Percentiles rank a stretch among this genome's conserved stretches.
These are phyloP conservation scores for Gasteruption jaculator DNA, from an alignment of 2,888 invertebrate species.

Conservation along the genomic window DNA sequence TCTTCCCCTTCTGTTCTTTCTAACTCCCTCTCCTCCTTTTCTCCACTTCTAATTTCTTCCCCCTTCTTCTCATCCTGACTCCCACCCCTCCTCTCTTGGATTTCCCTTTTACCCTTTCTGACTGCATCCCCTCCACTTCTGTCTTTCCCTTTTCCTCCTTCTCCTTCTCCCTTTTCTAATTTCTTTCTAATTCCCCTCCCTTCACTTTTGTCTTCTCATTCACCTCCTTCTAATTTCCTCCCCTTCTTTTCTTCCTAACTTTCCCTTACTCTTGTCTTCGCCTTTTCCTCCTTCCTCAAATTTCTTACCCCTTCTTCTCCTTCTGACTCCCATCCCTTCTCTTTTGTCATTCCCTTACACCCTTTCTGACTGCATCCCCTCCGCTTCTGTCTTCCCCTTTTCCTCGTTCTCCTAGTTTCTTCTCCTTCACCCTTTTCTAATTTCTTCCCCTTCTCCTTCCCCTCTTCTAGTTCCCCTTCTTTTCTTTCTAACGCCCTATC, in stretches of 20 bases:
- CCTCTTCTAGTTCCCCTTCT: background rate
- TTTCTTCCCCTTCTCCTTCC: slow-evolving; percentile 1
- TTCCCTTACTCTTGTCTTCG: slow-evolving; percentile 10
- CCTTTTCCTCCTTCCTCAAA: no score
- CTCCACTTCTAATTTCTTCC: no score
- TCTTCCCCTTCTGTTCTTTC: slow-evolving; percentile 10
- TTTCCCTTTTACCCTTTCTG: slow-evolving; percentile 8
- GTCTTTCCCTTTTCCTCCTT: slow-evolving; percentile 2
- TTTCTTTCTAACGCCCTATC: slow-evolving; percentile 9
- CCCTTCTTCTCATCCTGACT: no score
- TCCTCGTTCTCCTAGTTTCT: slow-evolving; percentile 4
- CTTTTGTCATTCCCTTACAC: no score
- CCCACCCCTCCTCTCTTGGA: no score
- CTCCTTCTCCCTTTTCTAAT: slow-evolving; percentile 1
- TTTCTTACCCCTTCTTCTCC: no score
- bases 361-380: slow-evolving; percentile 2
- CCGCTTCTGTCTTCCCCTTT: slow-evolving; percentile 1
- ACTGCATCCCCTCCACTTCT: slow-evolving; percentile 1
- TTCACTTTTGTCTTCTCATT: slow-evolving; percentile 5
- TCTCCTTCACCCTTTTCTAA: background rate
- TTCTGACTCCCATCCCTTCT: no score
- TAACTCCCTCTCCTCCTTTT: no score
- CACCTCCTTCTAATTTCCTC: slow-evolving; percentile 3
- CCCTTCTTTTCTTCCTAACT: slow-evolving; percentile 6
- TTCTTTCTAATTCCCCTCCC: slow-evolving; percentile 1